Evolutionary conservation across 1,140 invertebrate species (phyloP), one percentile per base, ranked within the genome.

Genomic region (Meloidogyne floridensis): DNA sequence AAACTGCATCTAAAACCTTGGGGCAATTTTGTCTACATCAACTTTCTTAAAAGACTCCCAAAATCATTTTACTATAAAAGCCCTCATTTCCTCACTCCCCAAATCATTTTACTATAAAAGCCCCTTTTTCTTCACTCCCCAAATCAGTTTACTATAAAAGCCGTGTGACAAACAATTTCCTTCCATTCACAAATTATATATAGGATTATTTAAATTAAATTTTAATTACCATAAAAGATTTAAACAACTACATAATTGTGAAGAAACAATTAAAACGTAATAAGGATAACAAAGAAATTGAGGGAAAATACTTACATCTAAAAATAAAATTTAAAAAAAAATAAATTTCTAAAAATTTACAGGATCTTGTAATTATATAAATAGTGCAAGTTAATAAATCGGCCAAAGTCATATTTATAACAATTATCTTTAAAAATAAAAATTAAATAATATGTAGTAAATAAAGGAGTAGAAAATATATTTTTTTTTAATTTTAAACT

Each of bases 391-490:
- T 85, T 20, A 89, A 42, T 69, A 89, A 79, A 83, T 89, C 87
- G n/a, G 87, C 87, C 15, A 90, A 83, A 51, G 87, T 89, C 87
- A 89, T 89, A 84, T 89, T 89, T 10, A 89, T 90, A 15, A 89
- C 87, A 75, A 90, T 86, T n/a, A 89, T 85, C 88, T 88, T n/a
- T 77, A 89, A n/a, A 74, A 20, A n/a, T 81, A 80, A 47, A 18
- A 76, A 47, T 80, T 76, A 73, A 80, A 9, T 8, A 13, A 53
- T 75, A n/a, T n/a, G n/a, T n/a, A n/a, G n/a, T n/a, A n/a, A n/a
- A n/a, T n/a, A n/a, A n/a, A n/a, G n/a, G n/a, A n/a, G n/a, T n/a
- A n/a, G n/a, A n/a, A n/a, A n/a, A n/a, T n/a, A n/a, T n/a, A n/a
- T n/a, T n/a, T n/a, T n/a, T n/a, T n/a, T n/a, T n/a, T n/a, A n/a